phyloP scores from a whole-genome alignment of 2,888 invertebrate genomes.

The Exocentrus adspersus region DNA sequence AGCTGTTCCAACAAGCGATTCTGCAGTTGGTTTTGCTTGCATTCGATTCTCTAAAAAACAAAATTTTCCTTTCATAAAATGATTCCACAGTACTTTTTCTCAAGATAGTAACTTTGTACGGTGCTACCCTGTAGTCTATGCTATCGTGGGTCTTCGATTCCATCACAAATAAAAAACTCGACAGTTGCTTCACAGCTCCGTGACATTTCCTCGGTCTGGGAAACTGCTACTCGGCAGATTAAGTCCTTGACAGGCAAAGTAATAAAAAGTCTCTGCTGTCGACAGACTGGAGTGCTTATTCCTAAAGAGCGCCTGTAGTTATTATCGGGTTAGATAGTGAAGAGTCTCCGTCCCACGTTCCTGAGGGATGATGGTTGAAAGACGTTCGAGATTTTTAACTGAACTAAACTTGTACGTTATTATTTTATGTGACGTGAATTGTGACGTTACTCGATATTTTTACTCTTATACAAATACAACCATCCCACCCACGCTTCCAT shows the following conservation, averaged over 20 bases:
- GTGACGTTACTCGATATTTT: too few species aligned
- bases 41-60: too few species aligned
- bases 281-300: constrained; percentile 1
- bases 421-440: too few species aligned
- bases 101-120: not conserved
- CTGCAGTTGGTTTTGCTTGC: too few species aligned
- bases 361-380: not conserved
- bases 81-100: not conserved
- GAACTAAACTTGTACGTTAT: too few species aligned
- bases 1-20: not conserved
- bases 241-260: not conserved
- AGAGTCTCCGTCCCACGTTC: not conserved
- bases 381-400: too few species aligned
- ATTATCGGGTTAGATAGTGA: not conserved
- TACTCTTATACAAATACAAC: too few species aligned
- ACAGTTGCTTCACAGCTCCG: not conserved
- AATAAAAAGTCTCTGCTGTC: not conserved
- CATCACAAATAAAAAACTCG: not conserved
- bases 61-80: too few species aligned
- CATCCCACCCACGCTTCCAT: too few species aligned
- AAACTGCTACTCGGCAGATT: not conserved
- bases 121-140: not conserved
- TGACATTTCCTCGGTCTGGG: not conserved
- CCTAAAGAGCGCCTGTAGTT: not conserved
- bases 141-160: not conserved